Percentiles rank a stretch among this genome's conserved stretches.
These are phyloP conservation scores for Mycetomoellerius zeteki DNA, from an alignment of 1,140 invertebrate species.

Conservation along the genomic window DNA sequence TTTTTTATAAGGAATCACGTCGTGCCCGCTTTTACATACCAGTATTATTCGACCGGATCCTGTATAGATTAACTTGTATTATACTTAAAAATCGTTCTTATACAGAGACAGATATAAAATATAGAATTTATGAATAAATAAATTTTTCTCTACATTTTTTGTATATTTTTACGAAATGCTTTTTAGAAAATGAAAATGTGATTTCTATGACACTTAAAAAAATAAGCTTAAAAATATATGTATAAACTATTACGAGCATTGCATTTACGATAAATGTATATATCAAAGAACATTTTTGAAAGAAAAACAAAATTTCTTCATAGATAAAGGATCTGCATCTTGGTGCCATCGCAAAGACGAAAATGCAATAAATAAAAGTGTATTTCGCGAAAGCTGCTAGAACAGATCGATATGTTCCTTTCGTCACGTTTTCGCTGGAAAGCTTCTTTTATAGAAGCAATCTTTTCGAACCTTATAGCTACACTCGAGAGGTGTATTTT, in stretches of 20 bases:
- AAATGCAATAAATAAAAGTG: slow-evolving; percentile 51
- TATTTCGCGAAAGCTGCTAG: slow-evolving; percentile 22
- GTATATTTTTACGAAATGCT: neutral
- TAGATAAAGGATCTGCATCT: neutral
- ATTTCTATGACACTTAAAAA: neutral
- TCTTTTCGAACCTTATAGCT: slow-evolving; percentile 18
- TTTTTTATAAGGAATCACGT: no score
- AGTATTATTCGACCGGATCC: no score
- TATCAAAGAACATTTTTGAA: slow-evolving; percentile 1
- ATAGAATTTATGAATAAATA: neutral
- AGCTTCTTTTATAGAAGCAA: slow-evolving; percentile 36
- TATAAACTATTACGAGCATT: neutral
- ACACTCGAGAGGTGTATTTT: neutral
- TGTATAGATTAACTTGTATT: no score
- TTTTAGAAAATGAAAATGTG: neutral
- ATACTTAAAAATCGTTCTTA: neutral
- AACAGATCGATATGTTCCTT: slow-evolving; percentile 4
- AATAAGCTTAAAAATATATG: neutral
- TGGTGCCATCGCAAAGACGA: neutral
- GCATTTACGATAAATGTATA: neutral
- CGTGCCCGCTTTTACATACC: no score
- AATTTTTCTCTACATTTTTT: neutral
- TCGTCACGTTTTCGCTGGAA: slow-evolving; percentile 11
- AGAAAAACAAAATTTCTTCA: neutral
- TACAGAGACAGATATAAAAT: neutral